Percentiles rank a stretch among this genome's conserved stretches.
These are phyloP conservation scores for Chrysodeixis includens DNA, from an alignment of 2,888 invertebrate species.

Conservation along the genomic window DNA sequence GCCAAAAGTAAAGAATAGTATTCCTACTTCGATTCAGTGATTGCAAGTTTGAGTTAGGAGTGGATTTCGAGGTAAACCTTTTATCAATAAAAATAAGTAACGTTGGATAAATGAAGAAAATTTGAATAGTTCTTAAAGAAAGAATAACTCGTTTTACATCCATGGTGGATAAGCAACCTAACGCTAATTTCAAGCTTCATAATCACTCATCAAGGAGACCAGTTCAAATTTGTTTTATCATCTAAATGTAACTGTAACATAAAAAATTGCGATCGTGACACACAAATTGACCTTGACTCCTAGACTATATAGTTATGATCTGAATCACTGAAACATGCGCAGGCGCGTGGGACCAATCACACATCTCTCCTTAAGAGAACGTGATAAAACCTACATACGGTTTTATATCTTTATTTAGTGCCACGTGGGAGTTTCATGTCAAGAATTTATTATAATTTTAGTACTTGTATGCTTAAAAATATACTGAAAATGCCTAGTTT, in stretches of 20 bases:
- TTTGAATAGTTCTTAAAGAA: too few species aligned
- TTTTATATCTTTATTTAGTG: neutral
- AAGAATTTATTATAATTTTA: neutral
- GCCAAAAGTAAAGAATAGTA: too few species aligned
- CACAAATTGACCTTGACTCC: conserved; percentile 46
- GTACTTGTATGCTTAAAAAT: neutral
- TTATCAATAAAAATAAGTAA: too few species aligned
- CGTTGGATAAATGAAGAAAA: too few species aligned
- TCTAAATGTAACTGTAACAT: neutral
- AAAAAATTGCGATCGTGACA: conserved; percentile 17
- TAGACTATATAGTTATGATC: conserved; percentile 28
- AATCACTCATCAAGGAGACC: too few species aligned
- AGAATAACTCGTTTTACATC: too few species aligned
- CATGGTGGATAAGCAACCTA: too few species aligned
- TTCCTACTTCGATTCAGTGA: too few species aligned
- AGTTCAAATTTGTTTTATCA: neutral
- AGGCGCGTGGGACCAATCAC: conserved; percentile 49
- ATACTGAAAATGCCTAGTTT: too few species aligned
- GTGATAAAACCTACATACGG: conserved; percentile 36
- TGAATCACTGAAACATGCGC: conserved; percentile 43
- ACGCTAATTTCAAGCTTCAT: too few species aligned
- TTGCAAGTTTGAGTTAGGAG: too few species aligned
- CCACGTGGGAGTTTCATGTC: neutral
- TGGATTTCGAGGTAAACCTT: too few species aligned
- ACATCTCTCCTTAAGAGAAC: conserved; percentile 35